phyloP scores from a whole-genome alignment of 2,797 vertebrate species.

The Hoplostethus mediterraneus region DNA sequence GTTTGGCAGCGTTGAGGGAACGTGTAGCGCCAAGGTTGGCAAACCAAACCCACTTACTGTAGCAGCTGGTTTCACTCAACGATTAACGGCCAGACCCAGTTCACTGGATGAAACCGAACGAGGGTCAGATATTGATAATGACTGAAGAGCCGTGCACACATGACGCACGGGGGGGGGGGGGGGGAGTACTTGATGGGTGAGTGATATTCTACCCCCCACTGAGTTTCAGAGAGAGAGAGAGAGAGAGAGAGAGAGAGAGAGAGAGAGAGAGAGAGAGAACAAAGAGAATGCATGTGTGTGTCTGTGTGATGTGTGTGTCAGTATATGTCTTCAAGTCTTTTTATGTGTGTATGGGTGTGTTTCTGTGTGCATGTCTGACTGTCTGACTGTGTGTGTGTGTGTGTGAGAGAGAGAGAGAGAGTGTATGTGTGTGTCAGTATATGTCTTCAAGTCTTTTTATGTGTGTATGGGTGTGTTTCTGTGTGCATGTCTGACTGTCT shows the following conservation, averaged over 20 bases:
- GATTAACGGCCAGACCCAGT: constrained; percentile 56
- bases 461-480: no score
- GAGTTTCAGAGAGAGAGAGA: background rate
- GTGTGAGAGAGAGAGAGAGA: no score
- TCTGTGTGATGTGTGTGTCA: background rate
- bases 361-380: background rate
- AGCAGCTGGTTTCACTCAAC: constrained; percentile 61
- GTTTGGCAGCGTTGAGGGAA: constrained; percentile 36
- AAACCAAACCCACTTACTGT: constrained; percentile 39
- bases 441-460: no score
- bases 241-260: constrained; percentile 1
- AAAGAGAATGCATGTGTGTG: background rate
- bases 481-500: no score
- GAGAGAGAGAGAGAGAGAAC: background rate
- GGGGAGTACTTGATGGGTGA: constrained; percentile 26
- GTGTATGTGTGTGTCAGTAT: no score
- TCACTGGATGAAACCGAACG: constrained; percentile 36
- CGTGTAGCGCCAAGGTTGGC: constrained; percentile 34
- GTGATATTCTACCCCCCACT: constrained; percentile 4
- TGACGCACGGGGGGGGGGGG: constrained; percentile 37
- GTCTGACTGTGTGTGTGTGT: background rate
- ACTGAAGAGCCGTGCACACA: constrained; percentile 19
- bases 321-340: background rate
- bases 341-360: background rate
- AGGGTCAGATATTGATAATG: constrained; percentile 58